Percentiles rank a stretch among this genome's conserved stretches.
These are phyloP conservation scores for Andrena bucephala DNA, from an alignment of 2,888 invertebrate species.

Conservation along the genomic window DNA sequence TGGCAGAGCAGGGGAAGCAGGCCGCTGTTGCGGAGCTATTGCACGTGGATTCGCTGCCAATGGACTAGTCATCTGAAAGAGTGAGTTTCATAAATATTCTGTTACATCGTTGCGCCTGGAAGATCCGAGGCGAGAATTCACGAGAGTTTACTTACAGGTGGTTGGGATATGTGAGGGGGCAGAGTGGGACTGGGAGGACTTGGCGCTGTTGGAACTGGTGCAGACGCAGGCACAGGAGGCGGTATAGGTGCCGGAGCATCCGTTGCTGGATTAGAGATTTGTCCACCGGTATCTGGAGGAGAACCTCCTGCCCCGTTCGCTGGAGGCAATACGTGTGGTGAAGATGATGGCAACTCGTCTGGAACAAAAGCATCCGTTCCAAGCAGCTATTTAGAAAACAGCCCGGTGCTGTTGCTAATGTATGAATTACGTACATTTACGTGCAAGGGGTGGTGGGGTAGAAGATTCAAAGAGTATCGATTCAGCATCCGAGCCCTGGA, in stretches of 20 bases:
- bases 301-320: constrained; percentile 84
- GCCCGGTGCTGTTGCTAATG: not conserved
- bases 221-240: constrained; percentile 90
- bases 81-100: no score
- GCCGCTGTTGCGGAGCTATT: constrained; percentile 87
- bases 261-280: constrained; percentile 86
- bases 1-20: constrained; percentile 85
- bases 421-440: constrained; percentile 85
- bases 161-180: constrained; percentile 85
- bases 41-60: constrained; percentile 85
- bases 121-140: not conserved
- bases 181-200: constrained; percentile 88
- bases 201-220: constrained; percentile 88
- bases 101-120: no score
- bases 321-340: constrained; percentile 84
- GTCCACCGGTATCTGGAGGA: constrained; percentile 84
- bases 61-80: constrained; percentile 84
- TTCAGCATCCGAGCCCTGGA: constrained; percentile 91
- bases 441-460: constrained; percentile 88
- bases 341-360: constrained; percentile 85
- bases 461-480: constrained; percentile 89
- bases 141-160: constrained; percentile 80
- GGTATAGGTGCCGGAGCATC: constrained; percentile 89
- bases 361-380: constrained; percentile 11
- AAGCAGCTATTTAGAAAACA: not conserved